These are phyloP conservation scores for Lucinisca nassula DNA, from an alignment of 2,888 invertebrate species.

Conservation along the genomic window DNA sequence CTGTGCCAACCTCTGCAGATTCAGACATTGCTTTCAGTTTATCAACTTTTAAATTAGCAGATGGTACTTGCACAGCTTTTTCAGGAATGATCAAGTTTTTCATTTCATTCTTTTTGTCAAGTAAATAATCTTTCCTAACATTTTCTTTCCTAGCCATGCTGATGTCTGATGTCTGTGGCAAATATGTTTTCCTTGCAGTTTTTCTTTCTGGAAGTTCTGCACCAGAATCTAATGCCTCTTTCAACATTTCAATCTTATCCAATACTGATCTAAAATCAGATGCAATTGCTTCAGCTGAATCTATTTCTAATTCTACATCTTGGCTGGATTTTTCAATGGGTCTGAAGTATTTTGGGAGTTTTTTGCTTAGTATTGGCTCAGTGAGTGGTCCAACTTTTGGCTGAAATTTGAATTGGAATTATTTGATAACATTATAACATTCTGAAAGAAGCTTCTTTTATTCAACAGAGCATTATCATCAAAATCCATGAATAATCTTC, in stretches of 20 bases:
- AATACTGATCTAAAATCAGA: background rate
- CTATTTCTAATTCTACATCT: background rate
- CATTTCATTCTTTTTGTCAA: background rate
- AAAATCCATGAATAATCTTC: background rate
- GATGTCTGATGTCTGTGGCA: background rate
- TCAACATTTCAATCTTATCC: background rate
- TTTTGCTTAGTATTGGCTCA: slow-evolving; percentile 55
- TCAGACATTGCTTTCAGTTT: no score
- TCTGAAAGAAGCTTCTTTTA: background rate
- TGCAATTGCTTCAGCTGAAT: background rate
- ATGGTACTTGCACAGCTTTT: slow-evolving; percentile 1
- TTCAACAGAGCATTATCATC: background rate
- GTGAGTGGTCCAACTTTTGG: slow-evolving; percentile 51
- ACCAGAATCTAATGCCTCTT: background rate
- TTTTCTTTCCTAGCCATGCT: background rate
- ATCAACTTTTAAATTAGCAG: background rate
- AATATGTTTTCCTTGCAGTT: background rate
- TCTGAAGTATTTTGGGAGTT: slow-evolving; percentile 29
- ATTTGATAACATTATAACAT: background rate
- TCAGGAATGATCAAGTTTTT: slow-evolving; percentile 10
- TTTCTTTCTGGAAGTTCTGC: background rate
- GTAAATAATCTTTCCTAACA: background rate
- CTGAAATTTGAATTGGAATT: slow-evolving; percentile 47
- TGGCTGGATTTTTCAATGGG: background rate
- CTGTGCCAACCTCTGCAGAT: no score